A percentile compares a stretch with the other conserved stretches of the same genome.
Evolutionary conservation across 2,888 invertebrate species (phyloP).

Genomic region (Erannis defoliaria): DNA sequence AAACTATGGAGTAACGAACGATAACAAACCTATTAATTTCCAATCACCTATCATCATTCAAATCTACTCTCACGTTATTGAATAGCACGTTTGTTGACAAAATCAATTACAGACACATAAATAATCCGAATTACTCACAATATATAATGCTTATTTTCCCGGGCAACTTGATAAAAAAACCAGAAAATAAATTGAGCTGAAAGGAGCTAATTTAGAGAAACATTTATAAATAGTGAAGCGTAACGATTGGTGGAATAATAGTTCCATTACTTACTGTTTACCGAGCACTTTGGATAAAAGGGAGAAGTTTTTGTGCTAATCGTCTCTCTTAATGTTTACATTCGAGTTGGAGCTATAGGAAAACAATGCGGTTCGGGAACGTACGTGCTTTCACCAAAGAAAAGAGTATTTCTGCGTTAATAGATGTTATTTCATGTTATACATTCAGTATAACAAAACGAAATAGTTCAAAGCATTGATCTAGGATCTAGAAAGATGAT

Average conservation of each 20-base stretch:
- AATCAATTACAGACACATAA: neutral
- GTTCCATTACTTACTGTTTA: constrained; percentile 44
- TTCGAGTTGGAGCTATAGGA: constrained; percentile 21
- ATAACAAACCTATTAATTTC: constrained; percentile 7
- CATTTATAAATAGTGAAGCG: constrained; percentile 24
- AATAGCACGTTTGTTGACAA: neutral
- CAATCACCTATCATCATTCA: neutral
- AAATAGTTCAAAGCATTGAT: neutral
- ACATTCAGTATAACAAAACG: neutral
- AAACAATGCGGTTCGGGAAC: constrained; percentile 17
- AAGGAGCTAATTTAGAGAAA: constrained; percentile 15
- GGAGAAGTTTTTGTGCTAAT: constrained; percentile 40
- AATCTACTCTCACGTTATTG: neutral
- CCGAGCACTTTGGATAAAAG: constrained; percentile 41
- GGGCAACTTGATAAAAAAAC: constrained; percentile 2
- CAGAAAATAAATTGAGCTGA: constrained; percentile 8
- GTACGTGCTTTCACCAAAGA: constrained; percentile 24
- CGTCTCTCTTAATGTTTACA: constrained; percentile 33
- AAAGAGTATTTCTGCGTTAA: constrained; percentile 9
- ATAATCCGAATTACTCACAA: neutral
- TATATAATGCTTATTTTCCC: neutral
- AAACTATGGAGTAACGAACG: neutral
- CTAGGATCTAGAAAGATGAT: no score
- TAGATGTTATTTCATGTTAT: neutral
- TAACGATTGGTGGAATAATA: constrained; percentile 39